Evolutionary conservation across 2,797 vertebrate species (phyloP).

Genomic region (Neostethus bicornis): DNA sequence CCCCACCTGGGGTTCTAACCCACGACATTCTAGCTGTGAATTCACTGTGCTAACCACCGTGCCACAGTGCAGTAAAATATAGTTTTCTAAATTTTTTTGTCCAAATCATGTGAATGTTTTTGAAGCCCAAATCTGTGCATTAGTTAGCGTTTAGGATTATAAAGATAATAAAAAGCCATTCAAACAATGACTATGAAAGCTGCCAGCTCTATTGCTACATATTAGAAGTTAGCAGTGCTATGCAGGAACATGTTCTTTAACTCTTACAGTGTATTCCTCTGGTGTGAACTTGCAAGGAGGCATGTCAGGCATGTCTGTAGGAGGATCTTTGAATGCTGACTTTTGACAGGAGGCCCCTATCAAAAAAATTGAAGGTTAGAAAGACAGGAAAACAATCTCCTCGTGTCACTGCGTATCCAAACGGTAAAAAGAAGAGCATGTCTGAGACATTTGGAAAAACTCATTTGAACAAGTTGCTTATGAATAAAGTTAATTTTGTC

Average conservation of each 20-base stretch:
- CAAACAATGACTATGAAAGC: not conserved
- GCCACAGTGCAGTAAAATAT: no score
- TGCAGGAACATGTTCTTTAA: not conserved
- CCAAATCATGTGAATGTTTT: no score
- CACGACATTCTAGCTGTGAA: no score
- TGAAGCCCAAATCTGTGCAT: no score
- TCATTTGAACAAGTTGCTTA: not conserved
- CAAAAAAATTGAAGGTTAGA: conserved; percentile 12
- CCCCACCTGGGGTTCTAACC: no score
- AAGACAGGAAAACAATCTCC: not conserved
- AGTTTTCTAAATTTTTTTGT: no score
- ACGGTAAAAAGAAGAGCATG: not conserved
- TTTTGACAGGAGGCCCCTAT: conserved; percentile 77
- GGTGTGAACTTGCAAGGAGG: conserved; percentile 87
- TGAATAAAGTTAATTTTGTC: not conserved
- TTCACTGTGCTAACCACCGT: no score
- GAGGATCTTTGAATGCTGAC: conserved; percentile 54
- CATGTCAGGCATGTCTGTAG: conserved; percentile 77
- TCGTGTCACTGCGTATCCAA: not conserved
- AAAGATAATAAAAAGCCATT: no score
- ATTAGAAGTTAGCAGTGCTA: not conserved
- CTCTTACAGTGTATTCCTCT: conserved; percentile 84
- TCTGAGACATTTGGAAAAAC: not conserved
- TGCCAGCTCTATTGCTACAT: not conserved
- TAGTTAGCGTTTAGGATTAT: no score